Evolutionary conservation across 2,797 vertebrate genomes (phyloP).

Genomic region (Clarias pachynema): DNA sequence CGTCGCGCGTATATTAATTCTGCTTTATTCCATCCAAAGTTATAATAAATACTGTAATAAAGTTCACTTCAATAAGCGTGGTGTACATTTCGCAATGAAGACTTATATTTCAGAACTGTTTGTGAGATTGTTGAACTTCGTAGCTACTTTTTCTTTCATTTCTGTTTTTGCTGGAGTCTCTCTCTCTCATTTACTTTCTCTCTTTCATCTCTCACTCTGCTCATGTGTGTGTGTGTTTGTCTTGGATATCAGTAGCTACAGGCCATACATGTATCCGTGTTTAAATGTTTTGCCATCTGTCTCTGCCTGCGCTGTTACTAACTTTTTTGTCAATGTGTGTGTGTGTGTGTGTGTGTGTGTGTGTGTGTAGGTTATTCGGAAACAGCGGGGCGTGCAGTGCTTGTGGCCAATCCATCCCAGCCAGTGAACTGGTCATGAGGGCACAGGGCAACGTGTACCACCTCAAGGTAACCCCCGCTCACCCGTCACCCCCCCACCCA

Average conservation of each 20-base stretch:
- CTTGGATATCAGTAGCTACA: conserved; percentile 7
- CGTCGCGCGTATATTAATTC: conserved; percentile 5
- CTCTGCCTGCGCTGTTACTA: conserved; percentile 30
- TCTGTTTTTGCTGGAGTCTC: neutral
- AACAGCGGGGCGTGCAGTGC: conserved; percentile 98
- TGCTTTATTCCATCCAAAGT: conserved; percentile 5
- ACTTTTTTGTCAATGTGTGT: conserved; percentile 25
- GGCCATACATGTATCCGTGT: neutral
- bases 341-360: conserved; percentile 30
- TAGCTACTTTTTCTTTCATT: neutral
- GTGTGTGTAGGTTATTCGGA: conserved; percentile 91
- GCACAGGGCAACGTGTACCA: conserved; percentile 99
- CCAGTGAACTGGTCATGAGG: conserved; percentile 98
- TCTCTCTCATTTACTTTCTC: neutral
- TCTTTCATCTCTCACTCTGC: neutral
- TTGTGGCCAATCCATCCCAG: conserved; percentile 97
- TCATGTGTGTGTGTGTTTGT: neutral
- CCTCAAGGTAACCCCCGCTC: conserved; percentile 87
- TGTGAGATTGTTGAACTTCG: neutral
- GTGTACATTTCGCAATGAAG: neutral
- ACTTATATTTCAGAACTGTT: neutral
- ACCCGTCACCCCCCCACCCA: too few species aligned
- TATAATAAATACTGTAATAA: conserved; percentile 8
- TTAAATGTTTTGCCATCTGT: conserved; percentile 7
- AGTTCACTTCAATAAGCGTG: neutral